Evolutionary conservation across 1,140 invertebrate genomes (phyloP), one percentile per base, ranked within the genome.

Genomic region (Berghia stephanieae): DNA sequence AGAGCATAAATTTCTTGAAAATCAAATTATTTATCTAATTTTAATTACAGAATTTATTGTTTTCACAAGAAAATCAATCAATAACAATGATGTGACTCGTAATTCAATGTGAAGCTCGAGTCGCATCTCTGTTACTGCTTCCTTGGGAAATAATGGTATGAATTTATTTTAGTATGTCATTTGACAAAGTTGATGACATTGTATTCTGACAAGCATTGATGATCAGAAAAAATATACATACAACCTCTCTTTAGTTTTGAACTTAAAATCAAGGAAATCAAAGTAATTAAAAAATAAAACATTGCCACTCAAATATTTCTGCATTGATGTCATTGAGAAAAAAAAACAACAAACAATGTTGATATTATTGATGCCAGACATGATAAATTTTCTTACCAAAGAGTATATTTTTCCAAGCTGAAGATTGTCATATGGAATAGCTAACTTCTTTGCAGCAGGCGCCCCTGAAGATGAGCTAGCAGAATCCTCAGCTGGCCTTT

Each of bases 351-450:
- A 52, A 55, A 55, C 8, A 72, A 24, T 24, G 21, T 5, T 68
- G 6, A n/a, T n/a, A n/a, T n/a, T n/a, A n/a, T n/a, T n/a, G 21
- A 24, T 8, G 42, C 44, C 10, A 31, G 43, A 24, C 34, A 72
- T 43, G 1, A 55, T 18, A 57, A 31, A 66, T 13, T 43, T 38
- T 78, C 83, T 79, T 86, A 90, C 89, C 31, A 97, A 91, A 36
- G 95, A 97, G 49, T 95, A 97, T 78, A 98, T 95, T 43, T 96
- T 94, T 40, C 96, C 96, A 83, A 98, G 94, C 78, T 96, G 91
- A 83, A 96, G 94, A 31, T 96, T 96, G 89, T 98, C 96, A 90
- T 97, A 97, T 84, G 96, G 95, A 81, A 97, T 95, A 52, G 85
- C 82, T 21, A 80, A 79, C 89, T 96, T 96, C 87, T 97, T 98